These are phyloP conservation scores for Pelvicachromis taeniatus DNA, from an alignment of 2,113 vertebrate species.

Conservation along the genomic window DNA sequence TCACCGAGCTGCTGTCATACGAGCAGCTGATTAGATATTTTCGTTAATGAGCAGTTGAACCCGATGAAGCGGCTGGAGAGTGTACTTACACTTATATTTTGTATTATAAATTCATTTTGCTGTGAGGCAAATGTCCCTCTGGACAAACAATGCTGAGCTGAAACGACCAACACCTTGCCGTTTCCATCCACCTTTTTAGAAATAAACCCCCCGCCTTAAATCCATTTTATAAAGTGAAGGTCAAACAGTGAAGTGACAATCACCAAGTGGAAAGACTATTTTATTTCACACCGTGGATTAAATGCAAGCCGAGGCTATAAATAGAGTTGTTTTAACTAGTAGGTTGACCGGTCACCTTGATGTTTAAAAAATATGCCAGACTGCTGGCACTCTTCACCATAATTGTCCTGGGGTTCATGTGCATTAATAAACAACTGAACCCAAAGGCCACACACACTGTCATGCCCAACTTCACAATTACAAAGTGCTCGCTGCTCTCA, in stretches of 20 bases:
- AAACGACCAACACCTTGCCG: background rate
- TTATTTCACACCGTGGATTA: background rate
- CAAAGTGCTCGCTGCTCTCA: background rate
- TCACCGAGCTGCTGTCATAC: background rate
- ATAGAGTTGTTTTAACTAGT: background rate
- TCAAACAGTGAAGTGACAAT: background rate
- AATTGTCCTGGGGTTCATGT: constrained; percentile 1
- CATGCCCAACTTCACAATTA: background rate
- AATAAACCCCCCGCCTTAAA: background rate
- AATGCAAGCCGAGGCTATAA: background rate
- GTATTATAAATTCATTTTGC: background rate
- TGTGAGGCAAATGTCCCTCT: background rate
- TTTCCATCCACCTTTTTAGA: background rate
- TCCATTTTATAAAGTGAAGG: background rate
- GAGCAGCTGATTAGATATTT: background rate
- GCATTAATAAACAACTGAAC: background rate
- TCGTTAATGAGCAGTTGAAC: background rate
- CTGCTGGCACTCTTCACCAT: background rate
- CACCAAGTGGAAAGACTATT: background rate
- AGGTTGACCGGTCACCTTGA: constrained; percentile 9
- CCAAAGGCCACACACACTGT: background rate
- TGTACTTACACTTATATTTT: background rate
- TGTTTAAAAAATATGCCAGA: background rate
- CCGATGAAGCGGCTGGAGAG: background rate
- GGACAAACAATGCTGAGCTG: background rate